Percentiles rank a stretch among this genome's conserved stretches.
These are phyloP conservation scores for Gambelia wislizenii DNA, from an alignment of 2,797 vertebrate species.

Conservation along the genomic window DNA sequence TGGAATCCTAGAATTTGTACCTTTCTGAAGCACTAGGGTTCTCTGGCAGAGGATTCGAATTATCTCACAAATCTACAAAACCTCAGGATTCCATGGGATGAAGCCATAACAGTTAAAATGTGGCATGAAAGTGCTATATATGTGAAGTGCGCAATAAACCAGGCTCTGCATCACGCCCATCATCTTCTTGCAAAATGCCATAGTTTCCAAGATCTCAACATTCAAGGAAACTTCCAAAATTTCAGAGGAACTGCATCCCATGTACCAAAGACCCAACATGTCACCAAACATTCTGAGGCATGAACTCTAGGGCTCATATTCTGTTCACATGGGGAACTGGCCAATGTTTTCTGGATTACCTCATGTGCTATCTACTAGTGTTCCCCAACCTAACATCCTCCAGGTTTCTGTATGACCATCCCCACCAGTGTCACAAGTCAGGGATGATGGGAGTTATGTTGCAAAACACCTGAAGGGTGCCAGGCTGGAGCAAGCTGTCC, in stretches of 20 bases:
- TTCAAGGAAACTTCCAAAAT: neutral
- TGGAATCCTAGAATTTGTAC: too few relatives aligned
- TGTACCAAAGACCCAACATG: neutral
- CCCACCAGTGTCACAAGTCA: neutral
- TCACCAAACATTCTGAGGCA: neutral
- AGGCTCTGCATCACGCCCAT: neutral
- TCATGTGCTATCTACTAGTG: neutral
- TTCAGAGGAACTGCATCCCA: neutral
- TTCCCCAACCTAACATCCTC: neutral
- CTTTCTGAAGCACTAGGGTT: too few relatives aligned
- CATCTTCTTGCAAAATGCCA: neutral
- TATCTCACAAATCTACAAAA: too few relatives aligned
- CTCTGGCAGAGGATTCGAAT: too few relatives aligned
- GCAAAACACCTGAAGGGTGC: neutral
- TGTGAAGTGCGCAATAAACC: too few relatives aligned
- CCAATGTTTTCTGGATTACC: neutral
- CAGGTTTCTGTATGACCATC: too few relatives aligned
- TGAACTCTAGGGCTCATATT: neutral
- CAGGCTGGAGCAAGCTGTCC: neutral
- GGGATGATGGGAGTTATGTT: neutral
- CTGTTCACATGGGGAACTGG: neutral
- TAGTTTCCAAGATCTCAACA: neutral
- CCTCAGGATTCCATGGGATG: too few relatives aligned
- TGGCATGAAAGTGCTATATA: too few relatives aligned
- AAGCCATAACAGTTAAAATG: too few relatives aligned